phyloP scores from a whole-genome alignment of 2,888 invertebrate genomes.

The Alviniconcha strummeri region DNA sequence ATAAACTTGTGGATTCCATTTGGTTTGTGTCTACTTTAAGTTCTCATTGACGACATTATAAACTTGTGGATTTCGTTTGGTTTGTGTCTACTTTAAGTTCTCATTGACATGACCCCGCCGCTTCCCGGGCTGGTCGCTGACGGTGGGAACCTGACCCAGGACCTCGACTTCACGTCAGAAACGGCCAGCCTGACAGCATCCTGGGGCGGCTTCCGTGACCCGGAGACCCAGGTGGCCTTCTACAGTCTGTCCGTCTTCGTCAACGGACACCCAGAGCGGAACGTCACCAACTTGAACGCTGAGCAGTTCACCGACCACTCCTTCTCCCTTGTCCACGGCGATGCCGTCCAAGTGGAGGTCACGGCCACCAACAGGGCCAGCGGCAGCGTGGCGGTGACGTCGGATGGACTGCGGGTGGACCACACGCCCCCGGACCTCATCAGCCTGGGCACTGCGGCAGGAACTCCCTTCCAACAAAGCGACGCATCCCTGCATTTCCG shows the following conservation, averaged over 20 bases:
- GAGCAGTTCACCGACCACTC: constrained; percentile 41
- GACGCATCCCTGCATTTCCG: constrained; percentile 38
- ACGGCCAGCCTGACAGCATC: constrained; percentile 34
- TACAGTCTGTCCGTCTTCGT: constrained; percentile 48
- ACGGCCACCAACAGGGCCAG: constrained; percentile 55
- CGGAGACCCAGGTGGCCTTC: constrained; percentile 42
- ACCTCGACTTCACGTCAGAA: constrained; percentile 36
- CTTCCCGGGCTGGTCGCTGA: constrained; percentile 35
- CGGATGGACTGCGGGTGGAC: constrained; percentile 54
- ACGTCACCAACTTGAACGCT: constrained; percentile 28
- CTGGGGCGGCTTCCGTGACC: constrained; percentile 42
- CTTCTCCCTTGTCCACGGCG: constrained; percentile 40
- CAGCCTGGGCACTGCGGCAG: constrained; percentile 19
- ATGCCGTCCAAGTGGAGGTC: constrained; percentile 44
- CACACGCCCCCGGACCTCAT: constrained; percentile 51
- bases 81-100: not conserved
- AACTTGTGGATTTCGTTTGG: too few relatives aligned
- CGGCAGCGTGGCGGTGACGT: constrained; percentile 35
- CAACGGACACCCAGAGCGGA: constrained; percentile 45
- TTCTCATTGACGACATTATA: constrained; percentile 23
- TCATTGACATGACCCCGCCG: constrained; percentile 41
- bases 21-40: not conserved
- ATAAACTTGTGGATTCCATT: too few relatives aligned
- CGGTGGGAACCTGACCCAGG: constrained; percentile 29
- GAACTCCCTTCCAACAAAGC: constrained; percentile 41